Base-by-base conservation (phyloP, 2,797 vertebrate species). In the Hydrolagus colliei region DNA sequence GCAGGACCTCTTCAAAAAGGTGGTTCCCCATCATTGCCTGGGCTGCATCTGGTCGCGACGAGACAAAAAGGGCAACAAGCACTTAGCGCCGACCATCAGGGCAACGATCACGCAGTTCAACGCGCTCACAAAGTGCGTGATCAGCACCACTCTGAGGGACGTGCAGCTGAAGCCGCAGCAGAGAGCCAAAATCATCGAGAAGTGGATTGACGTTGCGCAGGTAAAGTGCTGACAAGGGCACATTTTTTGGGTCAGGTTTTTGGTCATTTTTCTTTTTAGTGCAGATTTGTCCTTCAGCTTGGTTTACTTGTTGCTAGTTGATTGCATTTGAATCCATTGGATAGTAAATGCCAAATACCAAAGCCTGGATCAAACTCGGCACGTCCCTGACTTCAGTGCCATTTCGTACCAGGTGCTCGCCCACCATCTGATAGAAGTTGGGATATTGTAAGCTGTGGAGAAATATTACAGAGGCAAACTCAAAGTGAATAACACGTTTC, bases 61-160 rank as follows among this genome's bases (percentile, higher is more conserved):
- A 85, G 95, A 97, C 86, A 98, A 97, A 91, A 96, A 98, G 88
- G 94, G 96, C 87, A 96, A 96, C 90, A 95, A 97, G 87, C 95
- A 96, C 87, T 92, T 95, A 63, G 96, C 95, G 5, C 94, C 96
- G 79, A 97, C 95, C 12, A 93, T 99, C 87, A 95, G 96, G 0
- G 97, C 97, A 88, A 98, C 97, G 90, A 97, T 99, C 87, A 95
- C 95, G 0, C 96, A 97, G 92, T 97, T 97, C 87, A 97, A 97
- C 4, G 93, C 95, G 0, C 94, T 97, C 86, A 95, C 97, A 3
- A 95, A 94, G 8, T 98, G 97, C 2, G 96, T 98, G 74, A 91
- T 97, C 91, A 96, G 95, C 92, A 98, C 97, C 3, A 89, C 97
- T 88, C 92, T 98, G 87, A 94, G 92, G 32, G 92, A 91, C 87